Evolutionary conservation across 2,797 vertebrate species (phyloP), one percentile per base, ranked within the genome.

Genomic region (Poecilia picta): DNA sequence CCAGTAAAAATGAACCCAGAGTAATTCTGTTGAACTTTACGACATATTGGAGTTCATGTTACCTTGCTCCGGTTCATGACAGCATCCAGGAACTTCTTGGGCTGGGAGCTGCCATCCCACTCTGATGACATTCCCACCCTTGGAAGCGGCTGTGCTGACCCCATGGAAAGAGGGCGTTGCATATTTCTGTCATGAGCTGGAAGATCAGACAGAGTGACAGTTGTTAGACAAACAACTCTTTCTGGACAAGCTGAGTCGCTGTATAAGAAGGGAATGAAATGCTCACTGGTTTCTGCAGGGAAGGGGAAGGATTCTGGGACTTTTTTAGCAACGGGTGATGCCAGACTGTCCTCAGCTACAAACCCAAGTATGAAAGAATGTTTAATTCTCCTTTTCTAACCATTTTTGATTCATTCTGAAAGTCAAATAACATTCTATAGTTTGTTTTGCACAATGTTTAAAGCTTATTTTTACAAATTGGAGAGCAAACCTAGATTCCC

Each of bases 1-100:
- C 4, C 36, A 49, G 23, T 11, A n/a, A 33, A 72, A 66, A 62
- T 11, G 1, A 47, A 47, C 31, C 43, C 20, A 39, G 8, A 28
- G 15, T 66, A 33, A 15, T 76, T n/a, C 15, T 45, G 13, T 45
- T 45, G 13, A 45, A 45, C 23, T 11, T 25, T 10, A 25, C 10
- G 51, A 25, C 51, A 25, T 53, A 25, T 53, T 53, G 23, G 51
- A 53, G 51, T 25, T 25, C 51, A 25, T 25, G 25, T 25, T 83
- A 96, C 96, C 95, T 95, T 96, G 91, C 96, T 96, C 77, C 96
- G 89, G 79, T 25, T 89, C 92, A 82, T 93, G 62, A 92, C 75
- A n/a, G 62, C 77, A 5, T 95, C 89, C 0, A 87, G 55, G 12
- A 92, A 91, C 0, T 25, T 89, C 71, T 81, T 95, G 15, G 93